These are phyloP conservation scores for Hydrolagus affinis DNA, from an alignment of 2,113 vertebrate genomes.

Conservation along the genomic window DNA sequence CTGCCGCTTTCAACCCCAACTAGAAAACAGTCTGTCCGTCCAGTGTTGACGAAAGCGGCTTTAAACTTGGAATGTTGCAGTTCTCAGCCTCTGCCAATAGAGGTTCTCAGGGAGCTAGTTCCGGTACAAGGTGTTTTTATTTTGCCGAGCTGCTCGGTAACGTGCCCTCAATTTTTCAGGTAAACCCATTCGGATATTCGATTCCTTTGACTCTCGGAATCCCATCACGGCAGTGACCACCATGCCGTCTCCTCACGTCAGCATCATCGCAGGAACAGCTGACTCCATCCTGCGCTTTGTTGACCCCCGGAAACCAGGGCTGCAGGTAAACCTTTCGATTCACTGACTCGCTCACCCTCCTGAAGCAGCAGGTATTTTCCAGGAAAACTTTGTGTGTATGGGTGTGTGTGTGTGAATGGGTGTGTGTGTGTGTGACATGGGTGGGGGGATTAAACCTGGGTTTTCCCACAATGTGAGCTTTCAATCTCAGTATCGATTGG, in stretches of 20 bases:
- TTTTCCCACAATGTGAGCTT: too few species aligned
- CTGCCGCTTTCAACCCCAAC: too few species aligned
- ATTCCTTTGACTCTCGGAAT: conserved; percentile 76
- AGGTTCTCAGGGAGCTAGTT: not conserved
- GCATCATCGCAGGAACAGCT: conserved; percentile 79
- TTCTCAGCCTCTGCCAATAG: not conserved
- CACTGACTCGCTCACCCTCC: not conserved
- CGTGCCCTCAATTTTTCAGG: conserved; percentile 49
- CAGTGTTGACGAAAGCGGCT: too few species aligned
- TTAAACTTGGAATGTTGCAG: too few species aligned
- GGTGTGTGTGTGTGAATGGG: not conserved
- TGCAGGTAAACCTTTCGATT: conserved; percentile 64
- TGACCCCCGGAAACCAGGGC: conserved; percentile 83
- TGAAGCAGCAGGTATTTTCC: conserved; percentile 11
- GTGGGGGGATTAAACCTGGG: not conserved
- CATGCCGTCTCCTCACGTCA: conserved; percentile 84
- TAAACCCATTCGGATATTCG: conserved; percentile 76
- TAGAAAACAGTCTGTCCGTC: too few species aligned
- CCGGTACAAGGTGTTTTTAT: not conserved
- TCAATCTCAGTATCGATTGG: too few species aligned
- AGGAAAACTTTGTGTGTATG: too few species aligned
- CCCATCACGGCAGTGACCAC: conserved; percentile 83
- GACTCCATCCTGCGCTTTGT: conserved; percentile 92
- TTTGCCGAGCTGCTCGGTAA: not conserved
- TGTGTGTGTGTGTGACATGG: not conserved